These are phyloP conservation scores for Tolmerus cingulatus DNA, from an alignment of 2,888 invertebrate species.

Conservation along the genomic window DNA sequence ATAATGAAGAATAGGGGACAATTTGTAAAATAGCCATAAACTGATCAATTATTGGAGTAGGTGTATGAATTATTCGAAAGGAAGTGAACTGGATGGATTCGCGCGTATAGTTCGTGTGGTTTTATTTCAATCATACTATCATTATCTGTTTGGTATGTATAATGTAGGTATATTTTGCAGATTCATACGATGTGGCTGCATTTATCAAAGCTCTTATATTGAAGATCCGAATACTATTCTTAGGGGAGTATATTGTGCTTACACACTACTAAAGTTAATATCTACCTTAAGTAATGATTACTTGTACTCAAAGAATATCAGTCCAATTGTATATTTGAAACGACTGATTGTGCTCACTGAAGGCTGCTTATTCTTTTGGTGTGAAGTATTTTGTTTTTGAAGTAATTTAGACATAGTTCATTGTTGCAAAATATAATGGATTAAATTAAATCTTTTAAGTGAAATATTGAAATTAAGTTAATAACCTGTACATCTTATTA, in stretches of 20 bases:
- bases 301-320: conserved; percentile 15
- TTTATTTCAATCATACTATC: neutral
- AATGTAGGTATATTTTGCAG: neutral
- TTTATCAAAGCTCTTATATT: neutral
- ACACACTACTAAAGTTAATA: neutral
- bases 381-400: neutral
- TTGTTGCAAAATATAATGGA: neutral
- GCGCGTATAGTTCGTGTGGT: neutral
- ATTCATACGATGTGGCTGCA: neutral
- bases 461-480: neutral
- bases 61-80: neutral
- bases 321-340: conserved; percentile 21
- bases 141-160: neutral
- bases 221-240: neutral
- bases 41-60: conserved; percentile 11
- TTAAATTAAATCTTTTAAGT: neutral
- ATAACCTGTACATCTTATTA: neutral
- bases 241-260: neutral
- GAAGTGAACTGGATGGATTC: neutral
- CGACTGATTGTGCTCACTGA: conserved; percentile 30
- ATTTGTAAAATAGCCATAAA: neutral
- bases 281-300: neutral
- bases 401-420: neutral
- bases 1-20: neutral
- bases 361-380: conserved; percentile 32